Conservation (phyloP, 2,113 vertebrate species). For the Heterocephalus glaber region DNA sequence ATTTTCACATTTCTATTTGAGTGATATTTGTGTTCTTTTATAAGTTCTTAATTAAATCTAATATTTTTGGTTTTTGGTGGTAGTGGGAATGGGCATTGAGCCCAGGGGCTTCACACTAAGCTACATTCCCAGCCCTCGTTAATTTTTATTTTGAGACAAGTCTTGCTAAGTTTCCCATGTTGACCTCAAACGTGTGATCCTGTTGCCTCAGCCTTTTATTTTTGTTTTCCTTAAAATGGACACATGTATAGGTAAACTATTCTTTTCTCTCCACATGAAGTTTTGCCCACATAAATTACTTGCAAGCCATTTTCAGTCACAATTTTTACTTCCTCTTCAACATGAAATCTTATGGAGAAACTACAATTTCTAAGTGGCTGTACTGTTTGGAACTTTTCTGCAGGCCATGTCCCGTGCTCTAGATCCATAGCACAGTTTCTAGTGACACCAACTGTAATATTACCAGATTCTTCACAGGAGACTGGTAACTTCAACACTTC, state of each 20-base stretch:
- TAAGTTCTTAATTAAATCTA: background rate
- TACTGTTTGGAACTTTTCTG: background rate
- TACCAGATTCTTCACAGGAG: background rate
- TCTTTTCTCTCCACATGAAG: background rate
- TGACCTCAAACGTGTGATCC: background rate
- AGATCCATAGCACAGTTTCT: background rate
- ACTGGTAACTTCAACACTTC: background rate
- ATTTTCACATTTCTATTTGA: slow-evolving; percentile 10
- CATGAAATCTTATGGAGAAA: background rate
- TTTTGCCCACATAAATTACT: background rate
- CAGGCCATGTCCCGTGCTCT: background rate
- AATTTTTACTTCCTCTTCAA: background rate
- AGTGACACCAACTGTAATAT: background rate
- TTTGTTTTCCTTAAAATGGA: slow-evolving; percentile 1
- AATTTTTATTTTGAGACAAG: background rate
- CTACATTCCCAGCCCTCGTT: background rate
- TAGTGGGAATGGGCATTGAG: background rate
- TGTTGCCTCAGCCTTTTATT: background rate
- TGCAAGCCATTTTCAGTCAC: background rate
- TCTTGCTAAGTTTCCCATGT: background rate
- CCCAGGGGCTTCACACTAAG: background rate
- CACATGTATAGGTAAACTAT: background rate
- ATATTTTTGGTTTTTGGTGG: background rate
- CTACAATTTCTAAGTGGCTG: background rate
- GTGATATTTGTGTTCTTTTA: background rate